Conservation (phyloP, 1,140 invertebrate genomes). For the Pachyrhynchus sulphureomaculatus region DNA sequence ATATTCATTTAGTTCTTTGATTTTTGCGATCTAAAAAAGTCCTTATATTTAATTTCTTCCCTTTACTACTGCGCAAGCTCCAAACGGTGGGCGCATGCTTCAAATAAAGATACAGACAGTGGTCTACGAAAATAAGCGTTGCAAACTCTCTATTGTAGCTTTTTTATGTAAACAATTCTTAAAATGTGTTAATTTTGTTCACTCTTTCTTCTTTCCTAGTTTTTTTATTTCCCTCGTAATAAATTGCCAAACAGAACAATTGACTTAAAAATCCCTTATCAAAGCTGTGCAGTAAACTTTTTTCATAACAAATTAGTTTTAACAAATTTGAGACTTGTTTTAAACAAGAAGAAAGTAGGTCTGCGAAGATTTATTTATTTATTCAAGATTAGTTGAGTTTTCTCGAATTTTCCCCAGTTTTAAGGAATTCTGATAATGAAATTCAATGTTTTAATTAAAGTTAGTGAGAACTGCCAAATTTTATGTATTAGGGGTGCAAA, state of each 20-base stretch:
- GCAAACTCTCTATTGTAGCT: no score
- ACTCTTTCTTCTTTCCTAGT: no score
- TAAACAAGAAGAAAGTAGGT: constrained; percentile 1
- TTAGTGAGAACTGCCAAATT: constrained; percentile 4
- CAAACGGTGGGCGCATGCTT: no score
- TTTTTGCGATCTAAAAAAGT: no score
- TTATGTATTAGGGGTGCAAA: constrained; percentile 1
- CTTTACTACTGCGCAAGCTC: no score
- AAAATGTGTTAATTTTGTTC: no score
- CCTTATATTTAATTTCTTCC: no score
- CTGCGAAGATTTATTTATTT: constrained; percentile 17
- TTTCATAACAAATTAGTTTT: constrained; percentile 18
- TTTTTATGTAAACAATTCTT: no score
- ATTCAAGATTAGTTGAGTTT: constrained; percentile 13
- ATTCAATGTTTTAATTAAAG: constrained; percentile 20
- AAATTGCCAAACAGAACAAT: background rate
- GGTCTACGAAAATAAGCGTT: no score
- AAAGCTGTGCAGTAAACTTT: constrained; percentile 6
- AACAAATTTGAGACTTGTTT: constrained; percentile 9
- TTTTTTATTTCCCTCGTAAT: no score
- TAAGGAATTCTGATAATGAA: constrained; percentile 6
- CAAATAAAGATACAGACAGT: no score
- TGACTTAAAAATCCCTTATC: constrained; percentile 1
- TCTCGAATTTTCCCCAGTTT: background rate
- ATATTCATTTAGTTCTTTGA: no score